Evolutionary conservation across 2,113 vertebrate genomes (phyloP).

Genomic region (Cavia porcellus): DNA sequence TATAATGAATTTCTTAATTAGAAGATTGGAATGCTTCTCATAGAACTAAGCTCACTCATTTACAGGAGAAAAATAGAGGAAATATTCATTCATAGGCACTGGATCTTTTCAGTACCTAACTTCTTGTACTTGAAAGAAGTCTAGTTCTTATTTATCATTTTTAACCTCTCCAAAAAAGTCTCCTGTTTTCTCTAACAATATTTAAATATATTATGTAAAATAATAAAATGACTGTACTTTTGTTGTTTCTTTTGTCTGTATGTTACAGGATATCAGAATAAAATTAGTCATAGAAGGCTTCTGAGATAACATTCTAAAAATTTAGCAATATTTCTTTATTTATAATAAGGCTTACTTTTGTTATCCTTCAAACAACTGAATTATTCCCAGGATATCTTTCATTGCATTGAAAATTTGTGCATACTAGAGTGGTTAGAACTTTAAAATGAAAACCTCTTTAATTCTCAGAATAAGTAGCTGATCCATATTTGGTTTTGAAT

Average conservation of each 20-base stretch:
- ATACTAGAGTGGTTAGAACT: neutral
- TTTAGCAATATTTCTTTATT: neutral
- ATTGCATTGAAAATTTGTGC: neutral
- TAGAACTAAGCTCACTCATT: neutral
- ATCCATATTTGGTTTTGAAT: neutral
- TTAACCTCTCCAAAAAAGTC: neutral
- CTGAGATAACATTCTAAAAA: neutral
- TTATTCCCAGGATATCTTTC: neutral
- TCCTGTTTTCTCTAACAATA: neutral
- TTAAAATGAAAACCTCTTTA: neutral
- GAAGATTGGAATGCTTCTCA: neutral
- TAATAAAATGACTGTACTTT: neutral
- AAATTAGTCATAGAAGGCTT: neutral
- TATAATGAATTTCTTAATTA: conserved; percentile 50
- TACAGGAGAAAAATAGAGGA: neutral
- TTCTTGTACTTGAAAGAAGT: neutral
- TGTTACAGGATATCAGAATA: neutral
- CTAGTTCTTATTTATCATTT: neutral
- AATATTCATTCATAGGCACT: neutral
- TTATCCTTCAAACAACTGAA: neutral
- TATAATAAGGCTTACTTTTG: neutral
- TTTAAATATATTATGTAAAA: neutral
- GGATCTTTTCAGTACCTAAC: neutral
- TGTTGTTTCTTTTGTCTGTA: neutral
- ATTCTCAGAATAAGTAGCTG: conserved; percentile 12